These are phyloP conservation scores for Mustela nigripes DNA, from an alignment of 2,113 vertebrate genomes.

Conservation along the genomic window DNA sequence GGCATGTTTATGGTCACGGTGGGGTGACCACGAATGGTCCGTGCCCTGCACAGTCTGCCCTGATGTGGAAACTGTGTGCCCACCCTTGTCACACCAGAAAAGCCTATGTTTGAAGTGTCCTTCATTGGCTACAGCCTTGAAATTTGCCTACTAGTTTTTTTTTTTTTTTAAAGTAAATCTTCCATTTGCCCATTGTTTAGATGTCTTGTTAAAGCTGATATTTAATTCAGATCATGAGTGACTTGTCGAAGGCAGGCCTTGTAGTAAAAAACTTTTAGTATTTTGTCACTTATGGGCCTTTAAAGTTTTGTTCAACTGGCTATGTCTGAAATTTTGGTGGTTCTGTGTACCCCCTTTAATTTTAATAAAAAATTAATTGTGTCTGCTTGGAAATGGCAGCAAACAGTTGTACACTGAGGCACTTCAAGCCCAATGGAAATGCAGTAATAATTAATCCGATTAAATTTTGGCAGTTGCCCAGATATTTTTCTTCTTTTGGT, in stretches of 20 bases:
- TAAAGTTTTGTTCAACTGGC: background rate
- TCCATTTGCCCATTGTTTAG: background rate
- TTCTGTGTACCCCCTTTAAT: background rate
- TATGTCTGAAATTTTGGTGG: background rate
- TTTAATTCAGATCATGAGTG: background rate
- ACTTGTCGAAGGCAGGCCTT: background rate
- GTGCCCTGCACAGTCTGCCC: background rate
- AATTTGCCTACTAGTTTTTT: background rate
- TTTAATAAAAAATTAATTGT: background rate
- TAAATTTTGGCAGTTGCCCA: background rate
- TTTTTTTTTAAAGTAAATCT: background rate
- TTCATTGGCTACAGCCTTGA: background rate
- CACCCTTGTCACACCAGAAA: background rate
- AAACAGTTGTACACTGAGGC: background rate
- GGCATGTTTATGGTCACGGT: accelerated
- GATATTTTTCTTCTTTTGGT: background rate
- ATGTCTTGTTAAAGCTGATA: background rate
- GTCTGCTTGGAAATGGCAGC: background rate
- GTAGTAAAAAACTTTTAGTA: background rate
- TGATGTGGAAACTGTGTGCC: background rate
- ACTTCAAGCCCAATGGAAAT: background rate
- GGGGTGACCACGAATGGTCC: accelerated
- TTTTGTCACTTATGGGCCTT: background rate
- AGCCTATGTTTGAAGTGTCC: accelerated
- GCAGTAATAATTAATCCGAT: no score